A percentile compares a stretch with the other conserved stretches of the same genome.
Evolutionary conservation across 2,113 vertebrate species (phyloP).

Genomic region (Calidris pugnax): DNA sequence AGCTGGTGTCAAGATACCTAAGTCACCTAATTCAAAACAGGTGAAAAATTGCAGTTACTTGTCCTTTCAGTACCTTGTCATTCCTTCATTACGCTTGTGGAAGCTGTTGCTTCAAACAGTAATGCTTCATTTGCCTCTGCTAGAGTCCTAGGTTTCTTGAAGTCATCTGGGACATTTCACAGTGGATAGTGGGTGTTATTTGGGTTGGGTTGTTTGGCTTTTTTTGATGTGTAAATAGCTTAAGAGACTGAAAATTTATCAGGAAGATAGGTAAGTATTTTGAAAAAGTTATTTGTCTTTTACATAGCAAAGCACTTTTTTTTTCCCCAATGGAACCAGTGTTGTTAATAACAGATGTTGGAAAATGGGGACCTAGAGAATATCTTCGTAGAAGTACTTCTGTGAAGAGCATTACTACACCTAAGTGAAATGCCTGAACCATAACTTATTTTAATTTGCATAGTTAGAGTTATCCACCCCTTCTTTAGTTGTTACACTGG

Average conservation of each 20-base stretch:
- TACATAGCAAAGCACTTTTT: not conserved
- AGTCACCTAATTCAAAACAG: slow-evolving; percentile 91
- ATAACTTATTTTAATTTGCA: not conserved
- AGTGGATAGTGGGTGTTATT: not conserved
- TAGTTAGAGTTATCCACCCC: not conserved
- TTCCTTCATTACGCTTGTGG: not conserved
- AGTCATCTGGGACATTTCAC: not conserved
- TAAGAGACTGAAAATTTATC: not conserved
- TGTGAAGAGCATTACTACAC: not conserved
- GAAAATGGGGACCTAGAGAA: not conserved
- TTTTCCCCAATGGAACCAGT: not conserved
- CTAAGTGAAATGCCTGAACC: not conserved
- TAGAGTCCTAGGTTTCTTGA: not conserved
- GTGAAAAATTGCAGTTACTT: slow-evolving; percentile 65
- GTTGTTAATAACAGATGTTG: not conserved
- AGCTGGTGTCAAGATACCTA: slow-evolving; percentile 90
- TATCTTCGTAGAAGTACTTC: not conserved
- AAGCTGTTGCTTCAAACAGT: not conserved
- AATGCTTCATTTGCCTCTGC: not conserved
- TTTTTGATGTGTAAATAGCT: not conserved
- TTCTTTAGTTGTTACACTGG: not conserved
- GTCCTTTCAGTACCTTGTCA: not conserved
- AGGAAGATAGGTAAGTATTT: not conserved
- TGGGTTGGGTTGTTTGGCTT: not conserved
- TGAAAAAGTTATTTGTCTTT: not conserved